Base-by-base conservation (phyloP, 2,888 invertebrate species). In the Chrysina gloriosa region DNA sequence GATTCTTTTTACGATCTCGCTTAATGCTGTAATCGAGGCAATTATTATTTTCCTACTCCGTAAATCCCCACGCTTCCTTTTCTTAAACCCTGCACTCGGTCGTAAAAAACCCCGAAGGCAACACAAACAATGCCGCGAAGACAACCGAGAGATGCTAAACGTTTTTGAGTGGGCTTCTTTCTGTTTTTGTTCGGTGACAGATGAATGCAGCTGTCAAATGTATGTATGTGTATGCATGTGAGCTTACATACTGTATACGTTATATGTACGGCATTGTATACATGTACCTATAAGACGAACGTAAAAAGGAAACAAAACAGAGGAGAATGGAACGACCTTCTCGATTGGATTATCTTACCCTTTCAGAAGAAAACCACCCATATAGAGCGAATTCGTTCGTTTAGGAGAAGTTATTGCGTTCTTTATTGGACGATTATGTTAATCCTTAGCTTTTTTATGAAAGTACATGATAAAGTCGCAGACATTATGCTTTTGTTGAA, bases 201-300 rank as follows among this genome's bases (percentile, higher is more conserved):
- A 39, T 58, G 58, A 58, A 58, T 58, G 42, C 58, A 58, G 58
- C 58, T 58, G 58, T 25, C 39, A 58, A 39, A 39, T 6, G 58
- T 58, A 58, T 47, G 21, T 21, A 21, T 23, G 21, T 23, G n/a
- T 16, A 58, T 39, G 29, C 25, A 23, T 23, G 5, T 4, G 14
- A 23, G 39, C 39, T 21, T 39, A 19, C 19, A 31, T 4, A 48
- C 25, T 31, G 19, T 52, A n/a, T 31, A 52, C 52, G n/a, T 47
- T 19, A n/a, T 27, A 50, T 27, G 21, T 7, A 50, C 25, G n/a
- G 42, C 27, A 27, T n/a, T n/a, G 14, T 50, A 47, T 21, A 50
- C 11, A 27, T 14, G 16, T n/a, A 6, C 9, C 21, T 27, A 9
- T 23, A 50, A 11, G 50, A 50, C 5, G 29, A 16, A 50, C 21